A percentile compares a stretch with the other conserved stretches of the same genome.
These are phyloP conservation scores for Ceratothoa steindachneri DNA, from an alignment of 2,888 invertebrate species.

Conservation along the genomic window DNA sequence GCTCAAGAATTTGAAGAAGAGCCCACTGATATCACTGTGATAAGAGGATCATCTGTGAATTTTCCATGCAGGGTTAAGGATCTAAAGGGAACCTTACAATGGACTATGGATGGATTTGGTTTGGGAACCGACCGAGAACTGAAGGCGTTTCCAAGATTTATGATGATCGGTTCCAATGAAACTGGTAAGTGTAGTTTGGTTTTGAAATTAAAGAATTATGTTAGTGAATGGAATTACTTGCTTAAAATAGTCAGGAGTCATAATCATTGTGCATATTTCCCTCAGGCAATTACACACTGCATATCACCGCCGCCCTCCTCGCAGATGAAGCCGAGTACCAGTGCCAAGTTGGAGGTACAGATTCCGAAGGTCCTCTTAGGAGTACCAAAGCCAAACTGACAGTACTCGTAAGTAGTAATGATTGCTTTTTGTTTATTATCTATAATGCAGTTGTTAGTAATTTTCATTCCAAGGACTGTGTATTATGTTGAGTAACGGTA, in stretches of 20 bases:
- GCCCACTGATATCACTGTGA: constrained; percentile 84
- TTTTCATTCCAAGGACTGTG: no score
- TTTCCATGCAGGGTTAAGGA: constrained; percentile 79
- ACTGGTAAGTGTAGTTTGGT: constrained; percentile 71
- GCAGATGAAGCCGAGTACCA: constrained; percentile 91
- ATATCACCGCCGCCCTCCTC: constrained; percentile 80
- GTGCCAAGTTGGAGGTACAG: constrained; percentile 73
- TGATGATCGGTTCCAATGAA: constrained; percentile 92
- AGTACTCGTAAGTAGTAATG: constrained; percentile 20
- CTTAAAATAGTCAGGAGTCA: no score
- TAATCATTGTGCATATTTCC: not conserved
- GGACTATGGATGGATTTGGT: constrained; percentile 96
- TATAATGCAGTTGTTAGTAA: no score
- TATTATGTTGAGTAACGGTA: no score
- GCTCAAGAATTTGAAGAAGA: constrained; percentile 87
- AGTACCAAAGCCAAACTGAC: constrained; percentile 35
- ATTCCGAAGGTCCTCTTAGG: constrained; percentile 27
- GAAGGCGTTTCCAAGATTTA: constrained; percentile 86
- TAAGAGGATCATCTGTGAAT: constrained; percentile 80
- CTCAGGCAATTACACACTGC: constrained; percentile 78
- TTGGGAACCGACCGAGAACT: constrained; percentile 85
- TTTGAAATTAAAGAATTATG: no score
- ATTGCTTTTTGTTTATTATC: no score
- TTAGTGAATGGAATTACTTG: no score
- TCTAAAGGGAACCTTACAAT: constrained; percentile 84